Evolutionary conservation across 2,797 vertebrate species (phyloP).

Genomic region (Mormyrops boulengeri): DNA sequence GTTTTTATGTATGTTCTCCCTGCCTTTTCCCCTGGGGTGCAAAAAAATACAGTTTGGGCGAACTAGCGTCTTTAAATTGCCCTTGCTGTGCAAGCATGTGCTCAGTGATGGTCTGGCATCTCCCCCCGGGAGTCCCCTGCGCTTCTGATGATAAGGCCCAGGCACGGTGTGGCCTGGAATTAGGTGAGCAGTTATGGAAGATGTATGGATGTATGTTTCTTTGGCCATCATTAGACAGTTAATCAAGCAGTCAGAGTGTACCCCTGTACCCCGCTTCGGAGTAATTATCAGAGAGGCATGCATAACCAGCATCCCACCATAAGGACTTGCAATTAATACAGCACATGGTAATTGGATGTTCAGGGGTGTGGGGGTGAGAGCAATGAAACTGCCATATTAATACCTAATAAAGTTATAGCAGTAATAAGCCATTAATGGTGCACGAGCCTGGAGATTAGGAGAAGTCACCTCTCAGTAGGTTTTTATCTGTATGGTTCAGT

Average conservation of each 20-base stretch:
- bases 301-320: background rate
- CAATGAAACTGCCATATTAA: background rate
- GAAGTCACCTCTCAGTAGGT: background rate
- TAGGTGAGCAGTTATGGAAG: background rate
- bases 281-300: background rate
- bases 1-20: background rate
- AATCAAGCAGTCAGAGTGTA: background rate
- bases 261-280: background rate
- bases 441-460: background rate
- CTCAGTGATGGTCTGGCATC: background rate
- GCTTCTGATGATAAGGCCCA: background rate
- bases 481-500: background rate
- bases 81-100: background rate
- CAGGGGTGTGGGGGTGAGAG: background rate
- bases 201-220: background rate
- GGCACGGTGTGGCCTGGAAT: background rate
- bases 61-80: background rate
- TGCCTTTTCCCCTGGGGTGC: background rate
- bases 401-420: slow-evolving; percentile 1
- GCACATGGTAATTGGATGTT: slow-evolving; percentile 6
- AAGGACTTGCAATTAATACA: background rate
- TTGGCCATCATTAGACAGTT: background rate
- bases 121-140: background rate
- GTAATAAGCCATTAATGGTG: slow-evolving; percentile 11
- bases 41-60: background rate